These are phyloP conservation scores for Sclerurus mexicanus DNA, from an alignment of 2,113 vertebrate species.

Conservation along the genomic window DNA sequence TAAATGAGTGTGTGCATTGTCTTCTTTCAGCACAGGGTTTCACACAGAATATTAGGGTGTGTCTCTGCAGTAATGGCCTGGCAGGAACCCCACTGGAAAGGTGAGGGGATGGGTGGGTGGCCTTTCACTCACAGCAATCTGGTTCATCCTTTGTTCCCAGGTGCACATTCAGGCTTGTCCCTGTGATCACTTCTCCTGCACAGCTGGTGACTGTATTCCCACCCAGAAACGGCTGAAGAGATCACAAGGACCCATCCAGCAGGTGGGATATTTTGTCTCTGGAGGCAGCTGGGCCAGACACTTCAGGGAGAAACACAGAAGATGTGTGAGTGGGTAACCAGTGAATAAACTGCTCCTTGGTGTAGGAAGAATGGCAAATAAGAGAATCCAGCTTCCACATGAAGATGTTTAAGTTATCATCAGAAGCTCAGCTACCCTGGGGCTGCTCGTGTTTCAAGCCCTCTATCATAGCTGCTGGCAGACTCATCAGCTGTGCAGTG, in stretches of 20 bases:
- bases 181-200: not conserved
- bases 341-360: not conserved
- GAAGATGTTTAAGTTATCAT: not conserved
- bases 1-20: not conserved
- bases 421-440: not conserved
- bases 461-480: not conserved
- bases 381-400: not conserved
- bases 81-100: not conserved
- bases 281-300: not conserved
- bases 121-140: not conserved
- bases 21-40: not conserved
- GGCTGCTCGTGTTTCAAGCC: not conserved
- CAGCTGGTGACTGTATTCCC: not conserved
- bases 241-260: rapidly evolving
- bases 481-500: not conserved
- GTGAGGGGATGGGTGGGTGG: too few relatives aligned
- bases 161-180: not conserved
- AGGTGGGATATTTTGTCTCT: not conserved
- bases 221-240: not conserved
- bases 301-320: not conserved
- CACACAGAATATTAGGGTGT: not conserved
- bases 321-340: not conserved
- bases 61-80: not conserved
- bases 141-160: not conserved
- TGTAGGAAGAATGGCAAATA: not conserved